These are phyloP conservation scores for Periophthalmodon schlosseri DNA, from an alignment of 2,113 vertebrate species.

Conservation along the genomic window DNA sequence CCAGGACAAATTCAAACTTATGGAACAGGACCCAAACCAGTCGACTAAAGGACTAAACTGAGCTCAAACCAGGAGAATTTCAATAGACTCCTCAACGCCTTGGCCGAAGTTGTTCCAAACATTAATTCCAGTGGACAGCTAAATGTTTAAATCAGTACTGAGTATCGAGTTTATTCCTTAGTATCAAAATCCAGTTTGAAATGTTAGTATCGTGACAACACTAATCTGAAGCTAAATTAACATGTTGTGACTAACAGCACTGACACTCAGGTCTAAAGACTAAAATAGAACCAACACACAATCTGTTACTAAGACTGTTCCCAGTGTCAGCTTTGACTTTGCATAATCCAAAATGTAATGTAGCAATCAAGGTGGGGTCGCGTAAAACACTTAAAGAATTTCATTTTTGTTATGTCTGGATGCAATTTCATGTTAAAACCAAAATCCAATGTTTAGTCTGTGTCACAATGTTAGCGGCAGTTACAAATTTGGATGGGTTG, in stretches of 20 bases:
- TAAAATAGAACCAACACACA: conserved; percentile 30
- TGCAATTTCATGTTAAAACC: background rate
- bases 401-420: background rate
- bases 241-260: background rate
- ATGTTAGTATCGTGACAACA: too few species aligned
- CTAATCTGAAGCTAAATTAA: background rate
- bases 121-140: too few species aligned
- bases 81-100: too few species aligned
- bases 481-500: background rate
- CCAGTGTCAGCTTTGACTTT: conserved; percentile 22
- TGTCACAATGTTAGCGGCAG: background rate
- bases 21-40: too few species aligned
- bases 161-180: too few species aligned
- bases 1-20: too few species aligned
- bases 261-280: conserved; percentile 10
- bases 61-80: too few species aligned
- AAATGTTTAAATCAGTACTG: too few species aligned
- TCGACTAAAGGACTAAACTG: too few species aligned
- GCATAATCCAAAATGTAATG: background rate
- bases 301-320: conserved; percentile 28
- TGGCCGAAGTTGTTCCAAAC: too few species aligned
- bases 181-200: too few species aligned
- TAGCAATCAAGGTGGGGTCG: background rate
- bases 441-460: background rate
- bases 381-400: background rate